Conservation (phyloP, 2,797 vertebrate species). For the Numenius phaeopus region DNA sequence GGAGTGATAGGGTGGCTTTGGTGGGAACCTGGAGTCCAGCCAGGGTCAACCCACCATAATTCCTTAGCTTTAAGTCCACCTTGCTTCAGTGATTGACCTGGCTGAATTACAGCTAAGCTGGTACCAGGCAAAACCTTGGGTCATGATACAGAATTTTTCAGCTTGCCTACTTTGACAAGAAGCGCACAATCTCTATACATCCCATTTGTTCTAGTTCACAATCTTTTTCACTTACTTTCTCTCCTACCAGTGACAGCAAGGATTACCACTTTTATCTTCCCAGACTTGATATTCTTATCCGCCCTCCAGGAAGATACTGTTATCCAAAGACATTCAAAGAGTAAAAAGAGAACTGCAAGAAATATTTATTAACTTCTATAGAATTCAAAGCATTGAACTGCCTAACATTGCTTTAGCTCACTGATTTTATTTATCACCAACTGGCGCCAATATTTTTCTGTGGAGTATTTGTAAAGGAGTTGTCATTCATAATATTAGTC, state of each 20-base stretch:
- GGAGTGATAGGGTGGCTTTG: too few relatives aligned
- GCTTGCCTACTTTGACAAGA: neutral
- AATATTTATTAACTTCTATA: neutral
- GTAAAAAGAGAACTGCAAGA: neutral
- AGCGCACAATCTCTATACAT: neutral
- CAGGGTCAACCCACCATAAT: neutral
- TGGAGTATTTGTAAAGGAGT: neutral
- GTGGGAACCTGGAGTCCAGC: too few relatives aligned
- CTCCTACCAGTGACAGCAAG: neutral
- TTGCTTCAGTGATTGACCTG: neutral
- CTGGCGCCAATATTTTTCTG: rapidly evolving
- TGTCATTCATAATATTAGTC: neutral
- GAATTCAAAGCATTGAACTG: neutral
- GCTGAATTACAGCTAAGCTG: neutral
- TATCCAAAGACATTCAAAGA: conserved; percentile 1
- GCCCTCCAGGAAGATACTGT: neutral
- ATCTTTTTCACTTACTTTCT: neutral
- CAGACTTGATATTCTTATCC: neutral
- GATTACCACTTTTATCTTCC: neutral
- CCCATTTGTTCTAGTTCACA: neutral
- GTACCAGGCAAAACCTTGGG: neutral
- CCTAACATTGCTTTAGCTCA: neutral
- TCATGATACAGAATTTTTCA: neutral
- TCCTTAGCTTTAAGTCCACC: neutral
- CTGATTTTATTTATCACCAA: neutral